A percentile compares a stretch with the other conserved stretches of the same genome.
These are phyloP conservation scores for Drosophila algonquin DNA, from an alignment of 2,888 invertebrate genomes.

Conservation along the genomic window DNA sequence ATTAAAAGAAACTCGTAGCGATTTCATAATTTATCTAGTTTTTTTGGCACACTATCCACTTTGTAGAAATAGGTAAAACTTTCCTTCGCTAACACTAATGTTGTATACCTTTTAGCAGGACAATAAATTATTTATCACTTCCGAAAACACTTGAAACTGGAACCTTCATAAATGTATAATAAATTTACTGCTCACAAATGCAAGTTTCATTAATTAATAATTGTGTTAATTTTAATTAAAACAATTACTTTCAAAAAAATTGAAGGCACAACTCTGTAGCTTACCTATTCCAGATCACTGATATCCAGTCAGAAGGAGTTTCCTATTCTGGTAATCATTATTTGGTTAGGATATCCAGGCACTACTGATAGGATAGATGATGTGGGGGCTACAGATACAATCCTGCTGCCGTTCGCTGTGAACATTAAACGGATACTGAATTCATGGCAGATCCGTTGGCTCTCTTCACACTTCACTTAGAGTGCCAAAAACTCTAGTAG, in stretches of 20 bases:
- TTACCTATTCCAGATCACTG: conserved; percentile 39
- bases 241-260: background rate
- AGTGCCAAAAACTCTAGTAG: conserved; percentile 68
- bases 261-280: background rate
- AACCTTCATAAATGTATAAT: conserved; percentile 2
- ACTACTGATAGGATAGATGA: conserved; percentile 9
- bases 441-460: conserved; percentile 41
- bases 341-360: conserved; percentile 15
- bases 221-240: conserved; percentile 4
- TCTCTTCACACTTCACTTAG: conserved; percentile 69
- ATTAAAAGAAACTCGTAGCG: background rate
- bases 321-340: conserved; percentile 68
- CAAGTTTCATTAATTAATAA: background rate
- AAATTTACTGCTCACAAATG: background rate
- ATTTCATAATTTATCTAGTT: background rate
- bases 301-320: conserved; percentile 55
- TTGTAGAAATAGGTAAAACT: background rate
- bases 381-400: background rate
- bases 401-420: conserved; percentile 52
- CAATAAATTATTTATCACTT: conserved; percentile 14
- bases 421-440: conserved; percentile 73
- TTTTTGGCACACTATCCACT: background rate
- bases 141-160: background rate
- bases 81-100: background rate
- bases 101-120: conserved; percentile 9